Base-by-base conservation (phyloP, 2,113 vertebrate genomes). In the Ciconia stormi region DNA sequence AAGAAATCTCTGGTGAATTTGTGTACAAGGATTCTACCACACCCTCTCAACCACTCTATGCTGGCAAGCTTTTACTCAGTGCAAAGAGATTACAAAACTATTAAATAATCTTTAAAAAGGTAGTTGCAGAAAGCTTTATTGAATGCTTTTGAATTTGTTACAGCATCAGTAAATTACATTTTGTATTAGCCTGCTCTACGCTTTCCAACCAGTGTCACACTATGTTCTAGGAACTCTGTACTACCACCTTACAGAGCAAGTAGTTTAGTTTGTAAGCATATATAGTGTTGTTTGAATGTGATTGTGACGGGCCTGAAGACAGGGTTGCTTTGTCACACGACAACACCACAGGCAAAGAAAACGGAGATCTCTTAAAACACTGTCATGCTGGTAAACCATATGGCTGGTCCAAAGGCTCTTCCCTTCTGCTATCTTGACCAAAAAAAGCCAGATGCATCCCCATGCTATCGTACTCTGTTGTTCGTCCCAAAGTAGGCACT, bases 81-180 rank as follows among this genome's bases (percentile, higher is more conserved):
- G 27, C 34, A n/a, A 65, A 82, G 47, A 84, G 23, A n/a, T 40
- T 17, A 76, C 14, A 87, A 32, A 94, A 63, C 12, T 16, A 67
- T 16, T 32, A 78, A 70, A 59, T 34, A 61, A 20, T 65, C 18
- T 87, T 91, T 38, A 9, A 27, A 77, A 87, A 79, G 21, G 71
- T 73, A 36, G 9, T 67, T 96, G 69, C 73, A 88, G 65, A 82
- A 91, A 80, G 42, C 73, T 97, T 97, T 96, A 97, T 91, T 97
- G 62, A 87, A 44, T 85, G 29, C 16, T 85, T 96, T 2, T 38
- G 36, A 40, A 69, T 66, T 38, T 89, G 30, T 86, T 65, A 84
- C 40, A 80, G 20, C 29, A 90, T 67, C 55, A 55, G 44, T 85
- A 56, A 76, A 81, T 63, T 42, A 77, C 42, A 67, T 36, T 93